phyloP scores from a whole-genome alignment of 1,140 invertebrate species.

The Tetranychus urticae region DNA sequence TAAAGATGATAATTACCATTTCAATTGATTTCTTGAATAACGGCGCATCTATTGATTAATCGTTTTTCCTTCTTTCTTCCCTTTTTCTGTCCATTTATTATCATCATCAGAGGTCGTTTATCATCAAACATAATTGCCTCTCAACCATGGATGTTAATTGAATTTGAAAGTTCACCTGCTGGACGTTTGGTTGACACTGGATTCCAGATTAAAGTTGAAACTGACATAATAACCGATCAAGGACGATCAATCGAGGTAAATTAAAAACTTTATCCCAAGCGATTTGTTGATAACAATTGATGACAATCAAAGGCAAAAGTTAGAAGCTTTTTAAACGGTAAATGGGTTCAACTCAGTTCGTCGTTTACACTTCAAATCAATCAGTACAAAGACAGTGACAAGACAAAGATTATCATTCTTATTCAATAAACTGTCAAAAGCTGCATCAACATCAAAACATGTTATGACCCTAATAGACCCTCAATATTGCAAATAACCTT shows the following conservation, averaged over 20 bases:
- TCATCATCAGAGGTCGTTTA: constrained; percentile 48
- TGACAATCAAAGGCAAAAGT: too few relatives aligned
- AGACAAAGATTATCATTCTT: too few relatives aligned
- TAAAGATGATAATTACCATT: not conserved
- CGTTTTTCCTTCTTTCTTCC: not conserved
- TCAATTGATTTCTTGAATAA: not conserved
- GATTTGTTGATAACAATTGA: too few relatives aligned
- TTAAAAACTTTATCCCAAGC: too few relatives aligned
- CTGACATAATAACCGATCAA: constrained; percentile 6
- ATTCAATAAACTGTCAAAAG: too few relatives aligned
- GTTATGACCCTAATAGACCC: too few relatives aligned
- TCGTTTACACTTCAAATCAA: too few relatives aligned
- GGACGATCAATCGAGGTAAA: constrained; percentile 7
- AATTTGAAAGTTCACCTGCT: constrained; percentile 67
- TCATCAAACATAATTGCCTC: constrained; percentile 77
- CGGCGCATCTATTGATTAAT: not conserved
- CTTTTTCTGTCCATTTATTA: not conserved
- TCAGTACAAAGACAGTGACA: too few relatives aligned
- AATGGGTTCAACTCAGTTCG: too few relatives aligned
- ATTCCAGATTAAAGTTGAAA: constrained; percentile 14
- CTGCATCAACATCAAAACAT: too few relatives aligned
- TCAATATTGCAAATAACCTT: too few relatives aligned
- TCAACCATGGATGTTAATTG: constrained; percentile 61
- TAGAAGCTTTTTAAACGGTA: too few relatives aligned
- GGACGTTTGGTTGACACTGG: constrained; percentile 16